These are phyloP conservation scores for Hypocryptadius cinnamomeus DNA, from an alignment of 2,113 vertebrate genomes.

Conservation along the genomic window DNA sequence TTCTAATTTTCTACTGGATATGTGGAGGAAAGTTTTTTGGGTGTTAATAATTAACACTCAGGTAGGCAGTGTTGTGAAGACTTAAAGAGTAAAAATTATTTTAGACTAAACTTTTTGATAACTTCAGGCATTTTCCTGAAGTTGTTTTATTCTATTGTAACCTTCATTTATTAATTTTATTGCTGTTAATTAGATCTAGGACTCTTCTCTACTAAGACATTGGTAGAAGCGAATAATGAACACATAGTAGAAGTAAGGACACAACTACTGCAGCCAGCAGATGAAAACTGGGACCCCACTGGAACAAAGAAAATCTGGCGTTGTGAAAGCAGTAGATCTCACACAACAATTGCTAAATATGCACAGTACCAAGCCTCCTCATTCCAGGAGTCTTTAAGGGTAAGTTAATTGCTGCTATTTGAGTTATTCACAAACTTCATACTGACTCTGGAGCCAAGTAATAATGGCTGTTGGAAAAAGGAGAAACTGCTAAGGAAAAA, in stretches of 20 bases:
- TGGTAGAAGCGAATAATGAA: slow-evolving; percentile 97
- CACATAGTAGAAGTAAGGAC: slow-evolving; percentile 96
- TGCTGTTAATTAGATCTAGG: slow-evolving; percentile 81
- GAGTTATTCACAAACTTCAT: not conserved
- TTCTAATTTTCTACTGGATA: not conserved
- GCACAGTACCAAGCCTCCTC: slow-evolving; percentile 98
- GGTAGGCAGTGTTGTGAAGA: not conserved
- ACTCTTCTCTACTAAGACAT: slow-evolving; percentile 96
- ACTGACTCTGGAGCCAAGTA: not conserved
- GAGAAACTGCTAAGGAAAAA: not conserved
- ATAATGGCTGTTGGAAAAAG: not conserved
- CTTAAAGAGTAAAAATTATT: not conserved
- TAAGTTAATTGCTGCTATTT: slow-evolving; percentile 60
- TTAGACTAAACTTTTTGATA: not conserved
- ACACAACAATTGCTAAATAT: slow-evolving; percentile 95
- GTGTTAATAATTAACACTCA: not conserved
- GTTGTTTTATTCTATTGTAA: not conserved
- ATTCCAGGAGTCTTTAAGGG: slow-evolving; percentile 96
- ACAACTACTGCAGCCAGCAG: slow-evolving; percentile 90
- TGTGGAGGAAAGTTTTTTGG: not conserved
- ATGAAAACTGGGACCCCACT: slow-evolving; percentile 96
- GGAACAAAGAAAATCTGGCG: slow-evolving; percentile 95
- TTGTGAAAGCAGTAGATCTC: slow-evolving; percentile 95
- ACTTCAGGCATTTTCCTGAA: not conserved
- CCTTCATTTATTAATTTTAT: not conserved